A percentile compares a stretch with the other conserved stretches of the same genome.
Evolutionary conservation across 1,140 invertebrate species (phyloP).

Genomic region (Bombus confusus): DNA sequence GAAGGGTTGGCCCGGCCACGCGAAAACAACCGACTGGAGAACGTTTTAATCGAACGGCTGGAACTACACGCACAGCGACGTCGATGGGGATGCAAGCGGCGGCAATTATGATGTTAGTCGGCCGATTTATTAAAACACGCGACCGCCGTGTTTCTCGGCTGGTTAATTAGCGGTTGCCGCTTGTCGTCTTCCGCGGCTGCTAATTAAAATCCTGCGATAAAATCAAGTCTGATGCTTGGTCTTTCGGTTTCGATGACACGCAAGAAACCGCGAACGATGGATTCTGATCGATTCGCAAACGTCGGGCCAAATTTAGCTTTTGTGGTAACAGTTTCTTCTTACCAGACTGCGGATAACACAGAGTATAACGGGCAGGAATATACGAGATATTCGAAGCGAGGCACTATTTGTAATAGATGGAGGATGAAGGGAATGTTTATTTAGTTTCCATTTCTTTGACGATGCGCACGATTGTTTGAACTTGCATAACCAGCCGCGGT

Average conservation of each 20-base stretch:
- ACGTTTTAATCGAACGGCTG: constrained; percentile 40
- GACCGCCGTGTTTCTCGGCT: background rate
- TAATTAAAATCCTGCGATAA: constrained; percentile 23
- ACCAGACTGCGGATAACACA: too few relatives aligned
- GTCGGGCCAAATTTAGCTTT: background rate
- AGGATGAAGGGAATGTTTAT: too few relatives aligned
- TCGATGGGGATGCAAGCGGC: background rate
- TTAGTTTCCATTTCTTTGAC: too few relatives aligned
- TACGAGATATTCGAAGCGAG: too few relatives aligned
- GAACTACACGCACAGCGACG: constrained; percentile 5
- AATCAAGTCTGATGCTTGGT: background rate
- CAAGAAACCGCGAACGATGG: background rate
- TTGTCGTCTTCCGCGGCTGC: background rate
- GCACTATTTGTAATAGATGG: too few relatives aligned
- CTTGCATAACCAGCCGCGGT: too few relatives aligned
- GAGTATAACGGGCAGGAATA: too few relatives aligned
- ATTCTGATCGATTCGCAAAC: background rate
- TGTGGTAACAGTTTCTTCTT: background rate
- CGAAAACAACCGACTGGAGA: background rate
- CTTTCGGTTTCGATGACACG: background rate
- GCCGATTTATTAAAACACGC: constrained; percentile 37
- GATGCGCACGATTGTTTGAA: too few relatives aligned
- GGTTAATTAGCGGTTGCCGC: constrained; percentile 26
- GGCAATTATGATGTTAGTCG: constrained; percentile 36
- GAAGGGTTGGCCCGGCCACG: background rate